Percentiles rank a stretch among this genome's conserved stretches.
Conservation (phyloP, 2,888 invertebrate genomes). For the Dicyrtomina minuta region DNA sequence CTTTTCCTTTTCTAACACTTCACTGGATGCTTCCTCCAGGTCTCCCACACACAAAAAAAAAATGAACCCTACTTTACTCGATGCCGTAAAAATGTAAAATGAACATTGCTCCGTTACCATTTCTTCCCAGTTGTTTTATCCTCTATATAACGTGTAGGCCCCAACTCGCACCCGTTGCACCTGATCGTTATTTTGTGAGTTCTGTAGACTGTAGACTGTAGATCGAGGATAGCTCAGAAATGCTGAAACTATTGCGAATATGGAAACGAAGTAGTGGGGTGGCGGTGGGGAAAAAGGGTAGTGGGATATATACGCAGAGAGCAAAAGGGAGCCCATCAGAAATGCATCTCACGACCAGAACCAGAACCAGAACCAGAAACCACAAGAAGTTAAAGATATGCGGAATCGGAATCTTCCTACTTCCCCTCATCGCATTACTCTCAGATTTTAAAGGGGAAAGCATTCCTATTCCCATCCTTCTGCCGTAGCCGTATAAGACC, state of each 20-base stretch:
- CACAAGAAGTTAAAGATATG: background rate
- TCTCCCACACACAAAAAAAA: too few species aligned
- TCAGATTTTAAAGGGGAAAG: background rate
- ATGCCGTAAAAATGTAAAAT: too few species aligned
- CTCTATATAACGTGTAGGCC: too few species aligned
- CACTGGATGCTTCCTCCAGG: too few species aligned
- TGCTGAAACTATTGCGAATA: background rate
- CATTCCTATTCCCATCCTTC: background rate
- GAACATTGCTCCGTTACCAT: too few species aligned
- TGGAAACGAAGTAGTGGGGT: background rate
- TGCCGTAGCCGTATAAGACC: too few species aligned
- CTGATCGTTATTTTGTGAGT: background rate
- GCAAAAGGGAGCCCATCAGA: background rate
- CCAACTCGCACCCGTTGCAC: background rate
- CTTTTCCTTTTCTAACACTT: too few species aligned
- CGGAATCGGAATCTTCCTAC: constrained; percentile 7
- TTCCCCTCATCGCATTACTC: background rate
- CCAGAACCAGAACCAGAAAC: too few species aligned
- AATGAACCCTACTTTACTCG: too few species aligned
- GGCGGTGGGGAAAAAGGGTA: background rate
- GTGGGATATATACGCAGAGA: background rate
- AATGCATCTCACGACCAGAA: constrained; percentile 22
- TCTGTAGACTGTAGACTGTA: too few species aligned
- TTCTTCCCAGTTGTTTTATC: too few species aligned
- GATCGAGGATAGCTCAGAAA: background rate